These are phyloP conservation scores for Lycaena phlaeas DNA, from an alignment of 2,888 invertebrate species.

Conservation along the genomic window DNA sequence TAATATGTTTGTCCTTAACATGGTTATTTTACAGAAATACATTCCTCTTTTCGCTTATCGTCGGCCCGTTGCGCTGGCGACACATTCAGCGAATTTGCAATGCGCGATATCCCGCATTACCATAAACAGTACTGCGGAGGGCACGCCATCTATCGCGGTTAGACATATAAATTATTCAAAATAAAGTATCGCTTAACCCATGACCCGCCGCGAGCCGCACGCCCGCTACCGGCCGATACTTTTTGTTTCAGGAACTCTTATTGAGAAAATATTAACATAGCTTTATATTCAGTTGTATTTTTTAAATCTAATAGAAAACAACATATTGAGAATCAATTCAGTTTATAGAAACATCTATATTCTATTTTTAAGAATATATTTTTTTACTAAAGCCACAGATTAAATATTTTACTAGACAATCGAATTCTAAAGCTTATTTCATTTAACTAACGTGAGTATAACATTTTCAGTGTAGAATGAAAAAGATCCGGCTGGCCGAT, in stretches of 20 bases:
- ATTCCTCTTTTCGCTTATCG: constrained; percentile 52
- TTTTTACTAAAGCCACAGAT: too few species aligned
- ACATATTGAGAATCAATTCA: too few species aligned
- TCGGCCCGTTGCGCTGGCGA: constrained; percentile 52
- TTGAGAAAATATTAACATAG: constrained; percentile 11
- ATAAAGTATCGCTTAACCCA: constrained; percentile 73
- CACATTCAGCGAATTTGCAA: constrained; percentile 71
- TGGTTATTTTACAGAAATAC: constrained; percentile 40
- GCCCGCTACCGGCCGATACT: constrained; percentile 20
- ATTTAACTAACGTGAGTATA: too few species aligned
- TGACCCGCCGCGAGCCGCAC: constrained; percentile 43
- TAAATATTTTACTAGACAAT: too few species aligned
- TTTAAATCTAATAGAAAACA: too few species aligned
- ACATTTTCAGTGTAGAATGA: too few species aligned
- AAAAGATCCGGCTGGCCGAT: too few species aligned
- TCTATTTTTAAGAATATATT: too few species aligned
- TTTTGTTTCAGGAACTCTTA: constrained; percentile 17
- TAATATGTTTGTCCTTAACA: constrained; percentile 41
- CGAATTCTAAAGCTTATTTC: too few species aligned
- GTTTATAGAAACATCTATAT: too few species aligned
- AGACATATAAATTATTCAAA: constrained; percentile 74
- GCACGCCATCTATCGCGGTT: constrained; percentile 68
- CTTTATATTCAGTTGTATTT: constrained; percentile 5
- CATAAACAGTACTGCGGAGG: constrained; percentile 70
- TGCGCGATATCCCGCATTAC: constrained; percentile 70